Evolutionary conservation across 2,113 vertebrate genomes (phyloP).

Genomic region (Nanorana parkeri): DNA sequence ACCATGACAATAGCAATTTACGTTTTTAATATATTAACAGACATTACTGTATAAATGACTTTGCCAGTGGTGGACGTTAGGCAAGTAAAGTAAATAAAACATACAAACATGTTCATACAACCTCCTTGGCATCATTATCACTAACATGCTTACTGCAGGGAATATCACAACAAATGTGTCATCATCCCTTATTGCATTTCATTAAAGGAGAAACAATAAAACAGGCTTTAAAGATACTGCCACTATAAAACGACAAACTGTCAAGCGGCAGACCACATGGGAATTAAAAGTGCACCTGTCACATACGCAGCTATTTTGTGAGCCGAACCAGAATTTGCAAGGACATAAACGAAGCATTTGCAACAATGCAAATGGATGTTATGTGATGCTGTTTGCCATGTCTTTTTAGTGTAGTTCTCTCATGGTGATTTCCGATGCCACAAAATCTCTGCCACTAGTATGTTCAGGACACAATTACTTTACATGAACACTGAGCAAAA

Average conservation of each 20-base stretch:
- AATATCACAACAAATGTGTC: background rate
- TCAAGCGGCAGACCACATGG: slow-evolving; percentile 9
- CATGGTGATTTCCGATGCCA: too few species aligned
- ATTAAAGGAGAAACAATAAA: slow-evolving; percentile 1
- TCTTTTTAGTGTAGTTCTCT: too few species aligned
- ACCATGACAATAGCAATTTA: slow-evolving; percentile 20
- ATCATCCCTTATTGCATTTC: slow-evolving; percentile 3
- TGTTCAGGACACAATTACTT: background rate
- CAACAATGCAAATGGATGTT: too few species aligned
- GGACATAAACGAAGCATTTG: background rate
- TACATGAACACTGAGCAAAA: background rate
- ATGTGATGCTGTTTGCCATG: too few species aligned
- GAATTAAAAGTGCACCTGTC: slow-evolving; percentile 11
- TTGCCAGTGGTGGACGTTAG: slow-evolving; percentile 40
- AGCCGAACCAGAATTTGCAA: background rate
- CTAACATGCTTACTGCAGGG: slow-evolving; percentile 20
- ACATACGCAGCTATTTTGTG: background rate
- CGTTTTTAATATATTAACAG: slow-evolving; percentile 57
- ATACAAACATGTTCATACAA: slow-evolving; percentile 20
- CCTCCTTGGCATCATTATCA: slow-evolving; percentile 46
- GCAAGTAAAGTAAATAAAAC: slow-evolving; percentile 10
- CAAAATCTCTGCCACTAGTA: background rate
- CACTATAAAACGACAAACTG: slow-evolving; percentile 30
- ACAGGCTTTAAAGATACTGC: slow-evolving; percentile 10
- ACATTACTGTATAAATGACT: slow-evolving; percentile 48